Evolutionary conservation across 53 echinoderm and acorn worm genomes (phyloP), one percentile per base, ranked within the genome.

Genomic region (Holothuria scabra): DNA sequence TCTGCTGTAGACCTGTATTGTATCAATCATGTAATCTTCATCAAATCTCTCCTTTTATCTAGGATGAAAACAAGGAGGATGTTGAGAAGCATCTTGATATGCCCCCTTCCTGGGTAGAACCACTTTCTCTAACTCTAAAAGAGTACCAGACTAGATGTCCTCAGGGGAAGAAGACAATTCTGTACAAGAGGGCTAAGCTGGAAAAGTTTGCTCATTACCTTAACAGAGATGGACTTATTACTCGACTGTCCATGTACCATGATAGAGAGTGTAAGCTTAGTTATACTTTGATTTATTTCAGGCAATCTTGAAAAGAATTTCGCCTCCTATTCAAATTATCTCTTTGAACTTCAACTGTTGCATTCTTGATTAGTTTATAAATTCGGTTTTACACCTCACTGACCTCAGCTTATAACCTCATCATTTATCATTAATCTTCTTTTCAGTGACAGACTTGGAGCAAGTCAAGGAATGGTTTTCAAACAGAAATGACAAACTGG

Each of bases 161-260:
- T 20, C 92, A 92, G 78, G 99, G 99, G 25, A 95, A 95, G 88
- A 95, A 95, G 90, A 88, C 90, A 6, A 76, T 99, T 24, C 83
- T 92, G 26, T 99, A 92, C 82, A 95, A 99, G 80, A 76, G 99
- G 33, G 92, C 94, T 57, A 94, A 90, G 80, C 99, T 99, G 75
- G 99, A 99, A 86, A 99, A 99, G 88, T 95, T 87, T 95, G 94
- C 99, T 10, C 92, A 90, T 74, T 99, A 99, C 85, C 91, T 99
- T 26, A 89, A 92, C 76, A 85, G 83, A 79, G 97, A 99, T 82
- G 99, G 99, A 8, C 89, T 99, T 46, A 85, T 94, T 35, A 94
- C 90, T 34, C 89, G 89, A 74, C 88, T 99, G 4, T 92, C 94
- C 18, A 74, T 99, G 12, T 99, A 87, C 52, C 85, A 86, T 59